These are phyloP conservation scores for Drosophila simulans DNA, from an alignment of 1,140 invertebrate species.

Conservation along the genomic window DNA sequence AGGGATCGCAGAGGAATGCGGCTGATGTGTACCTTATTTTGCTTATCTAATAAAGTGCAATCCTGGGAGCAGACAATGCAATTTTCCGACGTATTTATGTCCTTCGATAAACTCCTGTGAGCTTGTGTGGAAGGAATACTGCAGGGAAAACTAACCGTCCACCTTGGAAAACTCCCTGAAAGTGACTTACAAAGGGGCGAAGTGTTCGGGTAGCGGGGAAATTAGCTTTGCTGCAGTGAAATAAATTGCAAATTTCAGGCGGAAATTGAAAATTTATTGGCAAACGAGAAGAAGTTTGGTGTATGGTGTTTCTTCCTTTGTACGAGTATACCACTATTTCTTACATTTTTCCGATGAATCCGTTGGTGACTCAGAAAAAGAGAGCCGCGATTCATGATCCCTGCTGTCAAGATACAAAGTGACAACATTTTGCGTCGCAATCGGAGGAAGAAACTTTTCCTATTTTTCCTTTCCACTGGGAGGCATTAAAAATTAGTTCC, in stretches of 20 bases:
- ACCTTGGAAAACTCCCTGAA: conserved; percentile 35
- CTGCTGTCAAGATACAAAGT: conserved; percentile 55
- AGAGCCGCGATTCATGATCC: conserved; percentile 41
- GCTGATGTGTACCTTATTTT: conserved; percentile 9
- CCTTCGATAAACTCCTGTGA: conserved; percentile 24
- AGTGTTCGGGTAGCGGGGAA: conserved; percentile 4
- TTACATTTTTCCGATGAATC: not conserved
- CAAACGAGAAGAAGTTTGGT: conserved; percentile 31
- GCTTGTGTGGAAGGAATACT: conserved; percentile 37
- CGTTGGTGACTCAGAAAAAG: not conserved
- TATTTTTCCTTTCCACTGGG: not conserved
- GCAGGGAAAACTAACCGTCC: conserved; percentile 14
- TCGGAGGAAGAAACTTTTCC: conserved; percentile 19
- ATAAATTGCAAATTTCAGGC: conserved; percentile 65
- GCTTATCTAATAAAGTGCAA: conserved; percentile 8
- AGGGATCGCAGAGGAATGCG: conserved; percentile 6
- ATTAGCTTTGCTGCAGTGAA: conserved; percentile 56
- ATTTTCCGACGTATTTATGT: conserved; percentile 39
- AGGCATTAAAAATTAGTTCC: conserved; percentile 67
- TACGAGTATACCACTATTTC: not conserved
- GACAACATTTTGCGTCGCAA: conserved; percentile 56
- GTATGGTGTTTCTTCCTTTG: not conserved
- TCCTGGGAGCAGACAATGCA: conserved; percentile 34
- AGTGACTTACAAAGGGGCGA: conserved; percentile 33
- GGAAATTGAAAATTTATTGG: conserved; percentile 72